Conservation (phyloP, 2,113 vertebrate genomes). For the Scomber japonicus region DNA sequence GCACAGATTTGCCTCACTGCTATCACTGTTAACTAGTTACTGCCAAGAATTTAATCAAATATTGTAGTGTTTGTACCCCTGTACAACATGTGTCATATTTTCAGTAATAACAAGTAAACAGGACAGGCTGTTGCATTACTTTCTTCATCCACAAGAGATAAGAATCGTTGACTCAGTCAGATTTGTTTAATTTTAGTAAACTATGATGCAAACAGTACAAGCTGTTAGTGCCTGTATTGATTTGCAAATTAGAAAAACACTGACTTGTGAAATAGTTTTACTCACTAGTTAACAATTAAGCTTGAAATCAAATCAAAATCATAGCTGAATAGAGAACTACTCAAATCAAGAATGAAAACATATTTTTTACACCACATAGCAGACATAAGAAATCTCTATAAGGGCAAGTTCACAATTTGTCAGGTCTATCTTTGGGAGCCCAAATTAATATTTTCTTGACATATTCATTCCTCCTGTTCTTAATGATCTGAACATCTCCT, state of each 20-base stretch:
- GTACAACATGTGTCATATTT: neutral
- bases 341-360: no score
- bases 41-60: conserved; percentile 8
- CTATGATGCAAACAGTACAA: conserved; percentile 28
- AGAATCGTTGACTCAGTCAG: neutral
- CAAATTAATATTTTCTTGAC: no score
- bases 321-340: no score
- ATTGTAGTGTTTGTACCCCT: conserved; percentile 12
- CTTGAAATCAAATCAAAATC: no score
- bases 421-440: no score
- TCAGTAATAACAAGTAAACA: conserved; percentile 13
- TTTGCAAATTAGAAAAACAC: conserved; percentile 10
- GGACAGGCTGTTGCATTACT: neutral
- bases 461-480: no score
- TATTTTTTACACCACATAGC: no score
- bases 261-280: conserved; percentile 14
- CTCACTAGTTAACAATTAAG: neutral
- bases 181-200: conserved; percentile 16
- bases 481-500: no score
- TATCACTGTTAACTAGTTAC: neutral
- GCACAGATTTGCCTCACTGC: neutral
- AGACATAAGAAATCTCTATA: no score
- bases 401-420: no score
- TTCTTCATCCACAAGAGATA: neutral
- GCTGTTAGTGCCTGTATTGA: neutral